These are phyloP conservation scores for Psittacula echo DNA, from an alignment of 2,797 vertebrate genomes.

Conservation along the genomic window DNA sequence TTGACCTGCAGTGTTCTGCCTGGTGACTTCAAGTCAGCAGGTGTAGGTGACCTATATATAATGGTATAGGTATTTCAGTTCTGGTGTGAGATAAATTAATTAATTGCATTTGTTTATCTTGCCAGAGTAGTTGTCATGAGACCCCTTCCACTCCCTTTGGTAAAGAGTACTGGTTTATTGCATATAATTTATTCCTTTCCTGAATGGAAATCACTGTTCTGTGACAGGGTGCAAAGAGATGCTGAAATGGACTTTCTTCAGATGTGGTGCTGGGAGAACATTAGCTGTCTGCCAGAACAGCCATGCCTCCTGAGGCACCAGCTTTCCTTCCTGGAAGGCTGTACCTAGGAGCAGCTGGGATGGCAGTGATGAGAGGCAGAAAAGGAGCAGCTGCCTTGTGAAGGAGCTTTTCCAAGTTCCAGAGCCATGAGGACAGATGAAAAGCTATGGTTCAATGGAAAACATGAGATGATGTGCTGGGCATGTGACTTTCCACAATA, in stretches of 20 bases:
- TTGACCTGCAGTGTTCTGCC: neutral
- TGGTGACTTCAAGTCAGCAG: neutral
- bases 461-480: neutral
- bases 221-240: neutral
- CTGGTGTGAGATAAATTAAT: neutral
- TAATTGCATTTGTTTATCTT: neutral
- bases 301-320: neutral
- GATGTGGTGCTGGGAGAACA: neutral
- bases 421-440: neutral
- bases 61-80: neutral
- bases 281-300: neutral
- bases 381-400: neutral
- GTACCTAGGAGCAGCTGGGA: neutral
- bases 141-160: neutral
- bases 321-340: fast-evolving
- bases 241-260: neutral
- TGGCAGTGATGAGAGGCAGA: neutral
- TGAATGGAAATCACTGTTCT: neutral
- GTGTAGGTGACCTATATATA: neutral
- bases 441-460: neutral
- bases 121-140: neutral
- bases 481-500: neutral
- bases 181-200: neutral
- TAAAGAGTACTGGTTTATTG: neutral
- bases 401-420: neutral